phyloP scores from a whole-genome alignment of 2,113 vertebrate genomes.

The Oreochromis spilurus region DNA sequence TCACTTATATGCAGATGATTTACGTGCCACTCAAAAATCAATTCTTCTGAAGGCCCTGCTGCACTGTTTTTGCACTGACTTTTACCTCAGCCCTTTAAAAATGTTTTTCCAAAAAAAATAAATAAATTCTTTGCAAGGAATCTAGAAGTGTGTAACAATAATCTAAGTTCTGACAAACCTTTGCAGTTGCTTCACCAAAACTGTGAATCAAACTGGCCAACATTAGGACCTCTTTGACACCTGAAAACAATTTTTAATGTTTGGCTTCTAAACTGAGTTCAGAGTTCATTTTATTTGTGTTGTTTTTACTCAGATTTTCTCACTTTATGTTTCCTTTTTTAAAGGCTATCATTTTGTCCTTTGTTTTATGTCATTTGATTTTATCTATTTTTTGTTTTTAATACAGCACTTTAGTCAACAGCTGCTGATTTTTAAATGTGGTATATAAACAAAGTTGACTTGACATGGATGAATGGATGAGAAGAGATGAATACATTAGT shows the following conservation, averaged over 20 bases:
- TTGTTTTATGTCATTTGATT: neutral
- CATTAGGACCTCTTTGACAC: neutral
- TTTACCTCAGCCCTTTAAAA: neutral
- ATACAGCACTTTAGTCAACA: neutral
- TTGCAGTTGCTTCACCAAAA: neutral
- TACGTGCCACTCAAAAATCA: neutral
- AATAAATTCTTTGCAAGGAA: neutral
- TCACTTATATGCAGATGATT: neutral
- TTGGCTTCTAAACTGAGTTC: neutral
- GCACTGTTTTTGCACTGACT: neutral
- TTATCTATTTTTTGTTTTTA: neutral
- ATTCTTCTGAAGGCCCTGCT: neutral
- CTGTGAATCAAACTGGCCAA: neutral
- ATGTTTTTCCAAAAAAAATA: rapidly evolving
- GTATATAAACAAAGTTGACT: neutral
- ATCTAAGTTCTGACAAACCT: neutral
- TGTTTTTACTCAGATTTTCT: neutral
- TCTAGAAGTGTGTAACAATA: neutral
- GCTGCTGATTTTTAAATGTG: neutral
- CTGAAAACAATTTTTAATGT: neutral
- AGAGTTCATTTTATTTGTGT: neutral
- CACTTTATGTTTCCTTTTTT: neutral
- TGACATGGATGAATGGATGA: neutral
- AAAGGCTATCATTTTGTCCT: neutral
- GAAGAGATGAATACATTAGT: neutral